phyloP scores from a whole-genome alignment of 2,113 vertebrate genomes.

The Pampusana beccarii region DNA sequence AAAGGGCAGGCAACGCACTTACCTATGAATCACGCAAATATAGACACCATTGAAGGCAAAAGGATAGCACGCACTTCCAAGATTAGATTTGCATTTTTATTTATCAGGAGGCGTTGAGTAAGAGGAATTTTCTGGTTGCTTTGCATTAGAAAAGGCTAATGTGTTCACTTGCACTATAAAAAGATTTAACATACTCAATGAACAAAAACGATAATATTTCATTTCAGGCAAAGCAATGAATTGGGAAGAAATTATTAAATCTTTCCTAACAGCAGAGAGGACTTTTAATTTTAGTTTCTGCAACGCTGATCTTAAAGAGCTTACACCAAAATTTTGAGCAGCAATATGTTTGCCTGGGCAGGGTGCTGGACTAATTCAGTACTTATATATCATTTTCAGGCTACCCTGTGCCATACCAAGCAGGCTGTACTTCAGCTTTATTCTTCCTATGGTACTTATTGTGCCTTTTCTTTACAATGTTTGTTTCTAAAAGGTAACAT shows the following conservation, averaged over 20 bases:
- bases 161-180: background rate
- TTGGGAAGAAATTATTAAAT: background rate
- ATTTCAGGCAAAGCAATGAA: background rate
- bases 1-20: rapidly evolving
- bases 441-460: background rate
- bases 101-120: background rate
- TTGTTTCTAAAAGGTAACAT: background rate
- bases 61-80: background rate
- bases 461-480: background rate
- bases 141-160: background rate
- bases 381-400: background rate
- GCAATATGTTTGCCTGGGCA: background rate
- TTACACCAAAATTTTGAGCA: background rate
- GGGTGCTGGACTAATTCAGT: background rate
- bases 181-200: background rate
- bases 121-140: background rate
- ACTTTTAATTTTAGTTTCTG: background rate
- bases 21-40: background rate
- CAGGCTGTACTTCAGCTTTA: background rate
- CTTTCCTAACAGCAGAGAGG: background rate
- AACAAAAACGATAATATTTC: background rate
- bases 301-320: background rate
- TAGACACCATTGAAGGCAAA: background rate
- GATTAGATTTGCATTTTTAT: background rate
- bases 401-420: background rate